Evolutionary conservation across 2,113 vertebrate genomes (phyloP), one percentile per base, ranked within the genome.

Genomic region (Dipodomys spectabilis): DNA sequence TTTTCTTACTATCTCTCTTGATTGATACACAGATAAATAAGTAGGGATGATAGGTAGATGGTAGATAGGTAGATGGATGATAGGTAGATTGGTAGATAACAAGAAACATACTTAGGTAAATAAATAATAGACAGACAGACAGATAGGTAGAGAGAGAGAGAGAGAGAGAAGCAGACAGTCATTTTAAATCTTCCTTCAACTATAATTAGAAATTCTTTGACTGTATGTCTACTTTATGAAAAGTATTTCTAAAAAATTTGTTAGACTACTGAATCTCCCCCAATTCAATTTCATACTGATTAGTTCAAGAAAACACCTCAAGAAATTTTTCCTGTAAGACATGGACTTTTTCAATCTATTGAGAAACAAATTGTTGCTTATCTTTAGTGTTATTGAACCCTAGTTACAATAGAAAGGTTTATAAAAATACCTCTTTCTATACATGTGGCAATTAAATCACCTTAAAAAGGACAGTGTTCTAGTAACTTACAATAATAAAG

Each of bases 361-460:
- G 13, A 77, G 75, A 88, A n/a, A 1, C 7, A 69, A 85, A 75
- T 92, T 84, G 79, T 69, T 86, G 60, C 57, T 60, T 79, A 25
- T 79, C 79, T 92, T 88, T 86, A 65, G 65, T 44, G 68, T 69
- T 90, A 45, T 69, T 91, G 57, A 88, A 62, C 19, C 62, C 27
- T 82, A 30, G 92, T 64, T 83, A 84, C n/a, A 95, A 78, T 82
- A 81, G 81, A 87, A 80, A 83, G 75, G 3, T 69, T 57, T 89
- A 45, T 86, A 84, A 77, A 93, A 80, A 27, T 62, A 11, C 6
- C 32, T 64, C 9, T 96, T 91, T 88, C n/a, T 71, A 67, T 91
- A 39, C 4, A 78, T 7, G 44, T 27, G 35, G 27, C 22, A 78
- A 79, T 64, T 93, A 53, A 1, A 68, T 88, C 1, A 4, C 1